Conservation (phyloP, 2,113 vertebrate genomes). For the Gasterosteus aculeatus region DNA sequence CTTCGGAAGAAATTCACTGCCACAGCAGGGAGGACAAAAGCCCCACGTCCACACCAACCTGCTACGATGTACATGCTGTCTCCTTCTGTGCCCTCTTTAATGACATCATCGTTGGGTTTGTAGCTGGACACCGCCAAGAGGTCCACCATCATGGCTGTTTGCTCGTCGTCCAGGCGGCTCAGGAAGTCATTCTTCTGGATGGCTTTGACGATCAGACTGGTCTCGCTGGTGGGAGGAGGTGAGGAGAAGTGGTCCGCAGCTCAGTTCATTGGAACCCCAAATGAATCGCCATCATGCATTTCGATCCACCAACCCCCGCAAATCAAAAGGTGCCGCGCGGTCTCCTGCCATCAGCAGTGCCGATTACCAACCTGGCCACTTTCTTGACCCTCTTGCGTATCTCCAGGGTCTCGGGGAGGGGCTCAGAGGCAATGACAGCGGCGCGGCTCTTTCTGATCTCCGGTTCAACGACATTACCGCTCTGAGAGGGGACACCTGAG, state of each 20-base stretch:
- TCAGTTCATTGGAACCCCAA: background rate
- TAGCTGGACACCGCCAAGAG: conserved; percentile 58
- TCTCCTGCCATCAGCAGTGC: background rate
- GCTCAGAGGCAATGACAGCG: conserved; percentile 80
- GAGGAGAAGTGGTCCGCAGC: background rate
- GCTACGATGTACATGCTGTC: conserved; percentile 85
- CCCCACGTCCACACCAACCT: conserved; percentile 9
- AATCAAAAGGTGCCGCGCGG: background rate
- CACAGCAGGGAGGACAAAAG: too few relatives aligned
- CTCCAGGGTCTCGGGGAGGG: conserved; percentile 68
- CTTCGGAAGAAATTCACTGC: too few relatives aligned
- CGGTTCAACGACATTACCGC: conserved; percentile 56
- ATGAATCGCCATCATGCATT: too few relatives aligned
- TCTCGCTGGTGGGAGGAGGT: conserved; percentile 73
- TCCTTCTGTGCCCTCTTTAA: conserved; percentile 82
- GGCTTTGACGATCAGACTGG: conserved; percentile 76
- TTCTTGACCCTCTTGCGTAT: conserved; percentile 72
- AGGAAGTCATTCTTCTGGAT: conserved; percentile 83
- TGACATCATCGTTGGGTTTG: conserved; percentile 69
- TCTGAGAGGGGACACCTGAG: conserved; percentile 65
- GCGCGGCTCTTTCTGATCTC: conserved; percentile 72
- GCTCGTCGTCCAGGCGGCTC: conserved; percentile 84
- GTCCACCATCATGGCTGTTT: conserved; percentile 82
- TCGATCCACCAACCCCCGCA: background rate
- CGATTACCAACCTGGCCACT: conserved; percentile 71